Evolutionary conservation across 2,797 vertebrate genomes (phyloP), one percentile per base, ranked within the genome.

Genomic region (Aldrovandia affinis): DNA sequence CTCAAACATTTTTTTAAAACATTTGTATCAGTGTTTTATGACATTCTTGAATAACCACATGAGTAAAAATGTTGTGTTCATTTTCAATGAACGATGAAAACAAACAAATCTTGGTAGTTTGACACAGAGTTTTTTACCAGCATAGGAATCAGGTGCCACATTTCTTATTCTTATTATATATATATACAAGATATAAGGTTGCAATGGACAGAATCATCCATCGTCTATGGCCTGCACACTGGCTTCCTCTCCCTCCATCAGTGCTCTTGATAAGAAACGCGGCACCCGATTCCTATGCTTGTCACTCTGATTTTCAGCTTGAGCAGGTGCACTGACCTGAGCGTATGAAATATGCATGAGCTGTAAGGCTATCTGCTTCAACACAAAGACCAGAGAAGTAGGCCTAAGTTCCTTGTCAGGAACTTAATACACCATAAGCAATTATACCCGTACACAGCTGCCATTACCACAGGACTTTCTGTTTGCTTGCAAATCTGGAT

Each of bases 261-360:
- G 36, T 10, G n/a, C 3, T 3, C 15, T 22, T 47, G 39, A 25
- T 78, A n/a, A n/a, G n/a, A 78, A 78, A 78, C 22, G 75, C 44
- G 42, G n/a, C 25, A 33, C 75, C 22, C 25, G 75, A 44, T 44
- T 44, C 75, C 47, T 28, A 0, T 15, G 75, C 75, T 78, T 22
- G 47, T 78, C 47, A 44, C 12, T 73, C 3, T 47, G 20, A 22
- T 15, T 78, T 47, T 78, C 75, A 25, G 39, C 25, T 44, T 50
- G 9, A 50, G 39, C 42, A 78, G 75, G 44, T 78, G 39, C 44
- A 18, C 36, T 47, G 75, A 78, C 75, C 75, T 47, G 5, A 28
- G 30, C 75, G 33, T 9, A 78, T 78, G 44, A 78, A 78, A 78
- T 78, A 78, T 78, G 42, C 75, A 78, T 78, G 47, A 78, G 39